Percentiles rank a stretch among this genome's conserved stretches.
Evolutionary conservation across 2,113 vertebrate species (phyloP).

Genomic region (Trogon surrucura): DNA sequence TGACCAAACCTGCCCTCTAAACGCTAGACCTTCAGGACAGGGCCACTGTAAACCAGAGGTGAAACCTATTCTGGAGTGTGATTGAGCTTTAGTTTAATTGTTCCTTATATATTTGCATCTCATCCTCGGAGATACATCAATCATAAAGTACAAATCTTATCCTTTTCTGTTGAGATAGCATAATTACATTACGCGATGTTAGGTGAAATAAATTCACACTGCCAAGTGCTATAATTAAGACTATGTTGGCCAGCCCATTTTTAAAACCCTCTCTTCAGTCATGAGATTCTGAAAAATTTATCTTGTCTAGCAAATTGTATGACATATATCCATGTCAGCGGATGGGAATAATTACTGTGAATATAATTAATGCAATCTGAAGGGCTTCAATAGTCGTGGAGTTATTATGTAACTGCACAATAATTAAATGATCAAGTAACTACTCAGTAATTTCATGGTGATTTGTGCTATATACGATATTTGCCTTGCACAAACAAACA

Average conservation of each 20-base stretch:
- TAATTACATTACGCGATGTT: neutral
- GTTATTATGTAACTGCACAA: slow-evolving; percentile 66
- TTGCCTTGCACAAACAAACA: slow-evolving; percentile 66
- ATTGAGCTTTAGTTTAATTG: neutral
- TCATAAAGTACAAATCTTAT: neutral
- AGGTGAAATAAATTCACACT: slow-evolving; percentile 18
- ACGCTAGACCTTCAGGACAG: neutral
- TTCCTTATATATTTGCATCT: neutral
- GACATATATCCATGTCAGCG: slow-evolving; percentile 38
- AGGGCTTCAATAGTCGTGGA: slow-evolving; percentile 61
- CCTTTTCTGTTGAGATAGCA: neutral
- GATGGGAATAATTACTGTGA: slow-evolving; percentile 65
- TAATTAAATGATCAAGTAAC: slow-evolving; percentile 70
- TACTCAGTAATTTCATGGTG: slow-evolving; percentile 72
- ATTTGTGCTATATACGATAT: slow-evolving; percentile 66
- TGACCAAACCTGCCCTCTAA: neutral
- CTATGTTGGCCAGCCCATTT: neutral
- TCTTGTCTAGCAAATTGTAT: slow-evolving; percentile 57
- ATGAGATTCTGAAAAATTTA: slow-evolving; percentile 21
- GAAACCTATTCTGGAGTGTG: neutral
- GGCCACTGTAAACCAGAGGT: neutral
- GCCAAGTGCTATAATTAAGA: slow-evolving; percentile 36
- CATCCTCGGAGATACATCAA: neutral
- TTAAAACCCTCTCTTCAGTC: slow-evolving; percentile 15
- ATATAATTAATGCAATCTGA: slow-evolving; percentile 71